Percentiles rank a stretch among this genome's conserved stretches.
phyloP scores from a whole-genome alignment of 1,140 invertebrate genomes.

The Polypedilum pembai region DNA sequence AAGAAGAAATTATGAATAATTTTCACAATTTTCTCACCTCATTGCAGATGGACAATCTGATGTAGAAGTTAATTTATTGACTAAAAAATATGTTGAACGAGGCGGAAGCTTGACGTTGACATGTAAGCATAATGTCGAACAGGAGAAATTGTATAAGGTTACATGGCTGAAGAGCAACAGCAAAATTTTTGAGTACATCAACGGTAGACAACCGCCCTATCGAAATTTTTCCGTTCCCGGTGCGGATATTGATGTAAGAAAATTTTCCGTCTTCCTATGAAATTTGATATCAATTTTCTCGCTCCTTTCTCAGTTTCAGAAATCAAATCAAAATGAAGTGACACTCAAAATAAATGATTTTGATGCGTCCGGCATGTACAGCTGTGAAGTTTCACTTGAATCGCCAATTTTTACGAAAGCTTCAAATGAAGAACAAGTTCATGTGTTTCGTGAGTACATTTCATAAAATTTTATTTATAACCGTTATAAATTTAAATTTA shows the following conservation, averaged over 20 bases:
- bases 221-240: slow-evolving; percentile 56
- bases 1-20: too few relatives aligned
- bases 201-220: slow-evolving; percentile 63
- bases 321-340: slow-evolving; percentile 54
- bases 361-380: slow-evolving; percentile 56
- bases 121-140: slow-evolving; percentile 55
- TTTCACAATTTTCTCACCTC: background rate
- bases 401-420: slow-evolving; percentile 61
- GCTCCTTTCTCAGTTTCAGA: slow-evolving; percentile 46
- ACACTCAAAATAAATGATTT: slow-evolving; percentile 57
- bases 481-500: too few relatives aligned
- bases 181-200: slow-evolving; percentile 67
- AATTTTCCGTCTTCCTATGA: background rate
- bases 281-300: background rate
- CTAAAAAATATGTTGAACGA: slow-evolving; percentile 41
- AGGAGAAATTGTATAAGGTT: slow-evolving; percentile 55
- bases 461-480: too few relatives aligned
- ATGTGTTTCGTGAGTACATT: slow-evolving; percentile 61
- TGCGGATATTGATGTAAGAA: slow-evolving; percentile 63
- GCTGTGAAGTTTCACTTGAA: slow-evolving; percentile 60
- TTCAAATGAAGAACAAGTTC: slow-evolving; percentile 55
- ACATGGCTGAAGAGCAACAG: slow-evolving; percentile 69
- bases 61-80: slow-evolving; percentile 39
- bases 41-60: slow-evolving; percentile 43
- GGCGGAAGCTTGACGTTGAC: slow-evolving; percentile 48